Evolutionary conservation across 2,888 invertebrate species (phyloP), one percentile per base, ranked within the genome.

Genomic region (Pristionchus maxplancki): DNA sequence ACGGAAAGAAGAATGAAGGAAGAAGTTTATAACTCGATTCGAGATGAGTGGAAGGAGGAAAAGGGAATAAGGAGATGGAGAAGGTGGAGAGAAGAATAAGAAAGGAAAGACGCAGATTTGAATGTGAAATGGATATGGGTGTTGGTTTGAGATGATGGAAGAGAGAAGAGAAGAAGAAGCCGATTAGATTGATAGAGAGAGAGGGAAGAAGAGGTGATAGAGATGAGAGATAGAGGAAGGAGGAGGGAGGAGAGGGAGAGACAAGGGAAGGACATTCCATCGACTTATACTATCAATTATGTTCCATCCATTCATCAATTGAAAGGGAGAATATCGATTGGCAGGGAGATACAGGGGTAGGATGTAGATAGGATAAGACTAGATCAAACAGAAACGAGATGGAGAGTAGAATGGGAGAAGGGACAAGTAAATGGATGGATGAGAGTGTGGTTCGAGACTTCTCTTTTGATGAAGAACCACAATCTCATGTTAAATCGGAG

Each of bases 391-490:
- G 81, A 81, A 44, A 78, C 28, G 24, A 81, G 81, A 50, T 78
- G n/a, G 40, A 13, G 62, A 84, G 62, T 24, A 84, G 48, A 58
- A 24, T 13, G 62, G 62, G 62, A 62, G 58, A 58, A 31, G 40
- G 62, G 40, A 62, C 24, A 58, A 84, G 24, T 48, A 53, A 81
- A 50, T 50, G 81, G 50, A 81, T 48, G 50, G 81, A 81, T 50
- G 48, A 37, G 48, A 81, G 44, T 40, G 50, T 48, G 50, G 48
- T 50, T 5, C 67, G 71, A 20, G 44, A 67, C 11, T 48, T 37
- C 24, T 86, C 64, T 44, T 92, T 92, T 53, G 91, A 92, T 48
- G 92, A 92, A 34, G 92, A 92, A 74, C 92, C 92, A 3, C 92
- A 92, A 85, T 88, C 92, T 1, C 71, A 89, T 31, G 90, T 90